These are phyloP conservation scores for Acanthaster planci DNA, from an alignment of 35 echinoderm and acorn worm species.

Conservation along the genomic window DNA sequence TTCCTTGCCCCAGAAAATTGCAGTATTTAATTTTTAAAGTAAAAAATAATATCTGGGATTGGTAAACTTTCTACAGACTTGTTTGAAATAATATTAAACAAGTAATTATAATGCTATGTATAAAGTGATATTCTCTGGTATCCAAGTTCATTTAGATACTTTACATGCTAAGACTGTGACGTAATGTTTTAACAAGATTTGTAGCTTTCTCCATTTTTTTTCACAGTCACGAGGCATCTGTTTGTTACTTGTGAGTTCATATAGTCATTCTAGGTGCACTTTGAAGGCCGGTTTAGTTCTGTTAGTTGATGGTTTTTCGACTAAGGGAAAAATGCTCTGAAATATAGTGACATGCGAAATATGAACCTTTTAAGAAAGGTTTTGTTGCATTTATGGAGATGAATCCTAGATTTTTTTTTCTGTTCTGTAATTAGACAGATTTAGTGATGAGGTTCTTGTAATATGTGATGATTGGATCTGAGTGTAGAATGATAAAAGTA, in stretches of 20 bases:
- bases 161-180: not conserved
- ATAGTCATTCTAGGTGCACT: not conserved
- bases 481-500: not conserved
- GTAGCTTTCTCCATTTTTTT: constrained; percentile 9
- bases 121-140: constrained; percentile 11
- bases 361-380: constrained; percentile 3
- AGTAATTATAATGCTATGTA: constrained; percentile 20
- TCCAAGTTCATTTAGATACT: constrained; percentile 13
- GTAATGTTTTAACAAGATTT: not conserved
- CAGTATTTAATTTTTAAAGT: no score
- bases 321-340: constrained; percentile 23
- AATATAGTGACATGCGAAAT: constrained; percentile 18
- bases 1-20: no score
- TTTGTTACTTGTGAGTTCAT: constrained; percentile 9
- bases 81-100: not conserved
- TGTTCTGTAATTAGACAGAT: constrained; percentile 10
- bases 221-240: not conserved
- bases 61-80: no score
- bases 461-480: constrained; percentile 7
- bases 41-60: no score
- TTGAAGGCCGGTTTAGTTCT: not conserved
- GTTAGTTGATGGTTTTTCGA: not conserved
- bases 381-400: not conserved
- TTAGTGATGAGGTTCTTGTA: constrained; percentile 24
- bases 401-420: constrained; percentile 16